Percentiles rank a stretch among this genome's conserved stretches.
Conservation (phyloP, 2,113 vertebrate genomes). For the Butorides virescens region DNA sequence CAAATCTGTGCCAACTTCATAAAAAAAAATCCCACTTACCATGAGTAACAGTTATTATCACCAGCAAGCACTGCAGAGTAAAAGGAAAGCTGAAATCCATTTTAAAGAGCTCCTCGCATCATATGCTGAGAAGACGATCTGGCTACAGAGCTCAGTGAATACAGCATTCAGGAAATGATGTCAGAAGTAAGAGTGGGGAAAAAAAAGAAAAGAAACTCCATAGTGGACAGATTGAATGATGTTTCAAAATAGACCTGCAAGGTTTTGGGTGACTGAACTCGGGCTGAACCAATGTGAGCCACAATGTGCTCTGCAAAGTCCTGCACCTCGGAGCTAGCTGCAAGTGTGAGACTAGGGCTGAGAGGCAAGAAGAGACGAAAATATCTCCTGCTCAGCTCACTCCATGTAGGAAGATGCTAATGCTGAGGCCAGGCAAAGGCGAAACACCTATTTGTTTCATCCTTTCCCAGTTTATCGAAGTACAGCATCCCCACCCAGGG, state of each 20-base stretch:
- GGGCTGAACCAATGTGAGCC: background rate
- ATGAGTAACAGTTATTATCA: constrained; percentile 45
- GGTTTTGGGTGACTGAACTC: constrained; percentile 63
- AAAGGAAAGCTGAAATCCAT: constrained; percentile 62
- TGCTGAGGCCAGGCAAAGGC: rapidly evolving
- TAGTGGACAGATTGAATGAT: constrained; percentile 50
- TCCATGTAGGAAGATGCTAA: background rate
- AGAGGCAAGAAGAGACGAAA: background rate
- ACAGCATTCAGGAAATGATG: constrained; percentile 64
- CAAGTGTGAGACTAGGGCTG: background rate
- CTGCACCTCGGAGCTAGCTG: background rate
- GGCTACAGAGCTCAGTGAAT: constrained; percentile 50
- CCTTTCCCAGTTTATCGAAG: background rate
- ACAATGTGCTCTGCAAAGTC: constrained; percentile 19
- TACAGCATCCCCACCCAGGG: background rate
- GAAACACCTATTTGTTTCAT: background rate
- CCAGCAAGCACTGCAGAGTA: constrained; percentile 44
- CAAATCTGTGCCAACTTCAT: background rate
- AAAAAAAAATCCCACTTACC: constrained; percentile 65
- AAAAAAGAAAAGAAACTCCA: constrained; percentile 36
- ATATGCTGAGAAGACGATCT: constrained; percentile 43
- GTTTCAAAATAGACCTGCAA: constrained; percentile 59
- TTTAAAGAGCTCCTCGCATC: constrained; percentile 60
- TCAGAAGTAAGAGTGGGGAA: constrained; percentile 46
- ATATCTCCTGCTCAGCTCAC: background rate